phyloP scores from a whole-genome alignment of 1,140 invertebrate species.

The Drosophila pruinosa region DNA sequence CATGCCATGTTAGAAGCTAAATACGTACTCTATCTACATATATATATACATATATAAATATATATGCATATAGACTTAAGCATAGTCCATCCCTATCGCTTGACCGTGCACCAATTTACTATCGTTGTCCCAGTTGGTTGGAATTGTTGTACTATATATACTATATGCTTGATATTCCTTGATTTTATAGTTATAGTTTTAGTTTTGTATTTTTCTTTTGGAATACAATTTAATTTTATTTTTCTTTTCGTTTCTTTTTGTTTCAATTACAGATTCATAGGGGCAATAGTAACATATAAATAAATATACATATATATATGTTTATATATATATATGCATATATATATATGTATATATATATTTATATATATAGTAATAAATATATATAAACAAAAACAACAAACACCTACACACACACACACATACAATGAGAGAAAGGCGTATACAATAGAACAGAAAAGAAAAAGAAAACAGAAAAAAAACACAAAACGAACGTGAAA shows the following conservation, averaged over 20 bases:
- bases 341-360: constrained; percentile 29
- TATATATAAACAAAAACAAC: constrained; percentile 36
- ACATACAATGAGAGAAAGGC: constrained; percentile 12
- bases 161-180: not conserved
- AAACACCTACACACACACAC: constrained; percentile 13
- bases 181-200: not conserved
- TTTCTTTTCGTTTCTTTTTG: constrained; percentile 32
- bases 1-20: not conserved
- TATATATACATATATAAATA: not conserved
- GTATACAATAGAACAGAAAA: constrained; percentile 32
- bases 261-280: constrained; percentile 77
- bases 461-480: constrained; percentile 16
- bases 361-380: constrained; percentile 43
- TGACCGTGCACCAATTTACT: not conserved
- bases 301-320: constrained; percentile 51
- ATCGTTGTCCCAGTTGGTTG: not conserved
- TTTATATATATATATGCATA: constrained; percentile 42
- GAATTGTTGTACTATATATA: not conserved
- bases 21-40: no score
- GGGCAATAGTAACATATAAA: constrained; percentile 70
- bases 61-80: not conserved
- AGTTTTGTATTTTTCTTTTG: not conserved
- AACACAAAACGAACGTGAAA: constrained; percentile 27
- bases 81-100: not conserved
- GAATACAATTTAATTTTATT: constrained; percentile 19